Conservation (phyloP, 2,113 vertebrate species). For the Verasper variegatus region DNA sequence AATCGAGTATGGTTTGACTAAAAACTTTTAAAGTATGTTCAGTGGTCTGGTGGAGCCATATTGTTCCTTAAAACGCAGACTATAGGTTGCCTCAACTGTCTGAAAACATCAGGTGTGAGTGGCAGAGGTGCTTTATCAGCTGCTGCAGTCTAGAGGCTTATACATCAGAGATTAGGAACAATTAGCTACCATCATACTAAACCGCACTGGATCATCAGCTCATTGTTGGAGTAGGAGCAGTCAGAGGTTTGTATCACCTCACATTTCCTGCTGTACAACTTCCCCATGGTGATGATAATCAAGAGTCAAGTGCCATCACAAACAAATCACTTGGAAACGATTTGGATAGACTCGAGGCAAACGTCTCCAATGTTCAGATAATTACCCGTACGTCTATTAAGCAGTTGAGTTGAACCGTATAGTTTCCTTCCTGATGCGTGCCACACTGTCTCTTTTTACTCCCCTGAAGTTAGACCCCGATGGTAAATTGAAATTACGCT, state of each 20-base stretch:
- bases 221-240: too few species aligned
- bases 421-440: slow-evolving; percentile 29
- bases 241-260: too few species aligned
- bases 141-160: not conserved
- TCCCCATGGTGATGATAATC: not conserved
- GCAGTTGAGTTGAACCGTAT: slow-evolving; percentile 16
- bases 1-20: slow-evolving; percentile 28
- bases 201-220: too few species aligned
- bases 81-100: not conserved
- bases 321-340: too few species aligned
- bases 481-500: slow-evolving; percentile 69
- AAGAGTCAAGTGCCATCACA: not conserved
- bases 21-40: slow-evolving; percentile 13
- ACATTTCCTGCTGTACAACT: too few species aligned
- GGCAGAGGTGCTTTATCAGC: not conserved
- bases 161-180: not conserved
- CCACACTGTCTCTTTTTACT: slow-evolving; percentile 26
- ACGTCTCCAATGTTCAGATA: slow-evolving; percentile 9
- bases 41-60: slow-evolving; percentile 3
- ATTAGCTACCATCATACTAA: too few species aligned
- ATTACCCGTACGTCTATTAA: not conserved
- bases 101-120: not conserved
- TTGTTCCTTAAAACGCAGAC: not conserved
- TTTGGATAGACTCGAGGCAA: too few species aligned
- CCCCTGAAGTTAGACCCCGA: slow-evolving; percentile 45